Base-by-base conservation (phyloP, 2,888 invertebrate genomes). In the Sinelater perroti region DNA sequence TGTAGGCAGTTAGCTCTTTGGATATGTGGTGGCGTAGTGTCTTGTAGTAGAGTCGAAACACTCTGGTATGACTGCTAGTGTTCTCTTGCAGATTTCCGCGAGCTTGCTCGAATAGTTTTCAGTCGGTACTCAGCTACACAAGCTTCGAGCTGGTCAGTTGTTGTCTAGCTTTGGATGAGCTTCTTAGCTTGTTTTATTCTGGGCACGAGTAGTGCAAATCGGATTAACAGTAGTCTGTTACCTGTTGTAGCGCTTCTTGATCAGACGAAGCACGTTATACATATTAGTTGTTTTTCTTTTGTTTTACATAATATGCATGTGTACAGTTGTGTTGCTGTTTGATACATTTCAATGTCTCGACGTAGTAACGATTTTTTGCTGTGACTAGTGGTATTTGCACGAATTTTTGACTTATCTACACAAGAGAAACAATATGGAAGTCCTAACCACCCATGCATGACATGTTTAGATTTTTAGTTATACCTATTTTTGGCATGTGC, bases 71-170 rank as follows among this genome's bases (percentile, higher is more conserved):
- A 74, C 71, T 72, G 73, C 74, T 75, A 76, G 77, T 78, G 72
- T 80, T 80, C 79, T 79, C 84, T 87, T 87, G 82, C 87, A 87
- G 87, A 87, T 87, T 87, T 87, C 86, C 87, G 85, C 83, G 84
- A 85, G 81, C 86, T 87, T 84, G 86, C 87, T 83, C 84, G 84
- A 83, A 83, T 85, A 82, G 84, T 87, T 85, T 87, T 87, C 85
- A 83, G 82, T 84, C 83, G 84, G 76, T 80, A 82, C 83, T 79
- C 77, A 72, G 72, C 78, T 74, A 76, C 78, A 75, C 75, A 76
- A 72, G 77, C 77, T 78, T 77, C 76, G 72, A 76, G 77, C 76
- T 79, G 78, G 78, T 78, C 78, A 78, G 78, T 78, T 76, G 72
- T 70, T 70, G 72, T 71, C 67, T 65, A 67, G 63, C 70, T 70